A percentile compares a stretch with the other conserved stretches of the same genome.
phyloP scores from a whole-genome alignment of 2,888 invertebrate genomes.

The Melinaea menophilus region DNA sequence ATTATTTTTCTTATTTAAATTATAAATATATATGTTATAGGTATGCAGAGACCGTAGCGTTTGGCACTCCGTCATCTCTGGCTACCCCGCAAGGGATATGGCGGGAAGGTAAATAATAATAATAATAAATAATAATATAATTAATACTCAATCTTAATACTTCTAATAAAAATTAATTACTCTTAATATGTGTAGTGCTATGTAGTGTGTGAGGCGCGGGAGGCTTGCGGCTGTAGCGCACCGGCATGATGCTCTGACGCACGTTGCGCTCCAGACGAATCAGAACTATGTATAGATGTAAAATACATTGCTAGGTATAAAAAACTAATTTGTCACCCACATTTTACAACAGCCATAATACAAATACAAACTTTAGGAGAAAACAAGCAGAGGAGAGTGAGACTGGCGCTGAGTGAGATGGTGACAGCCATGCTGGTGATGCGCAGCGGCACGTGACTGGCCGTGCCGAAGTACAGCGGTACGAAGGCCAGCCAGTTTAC shows the following conservation, averaged over 20 bases:
- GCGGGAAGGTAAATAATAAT: too few species aligned
- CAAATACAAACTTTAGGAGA: slow-evolving; percentile 87
- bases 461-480: slow-evolving; percentile 97
- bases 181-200: slow-evolving; percentile 55
- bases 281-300: slow-evolving; percentile 64
- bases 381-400: slow-evolving; percentile 95
- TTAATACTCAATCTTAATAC: too few species aligned
- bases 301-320: slow-evolving; percentile 15
- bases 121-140: too few species aligned
- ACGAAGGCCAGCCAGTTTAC: slow-evolving; percentile 99
- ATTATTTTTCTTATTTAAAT: too few species aligned
- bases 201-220: slow-evolving; percentile 54
- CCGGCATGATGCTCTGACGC: slow-evolving; percentile 58
- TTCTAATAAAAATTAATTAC: slow-evolving; percentile 40
- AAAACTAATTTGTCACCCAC: too few species aligned
- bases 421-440: slow-evolving; percentile 98
- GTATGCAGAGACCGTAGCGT: too few species aligned
- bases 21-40: too few species aligned
- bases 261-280: slow-evolving; percentile 66
- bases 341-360: background rate
- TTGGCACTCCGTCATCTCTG: too few species aligned
- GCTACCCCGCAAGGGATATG: too few species aligned
- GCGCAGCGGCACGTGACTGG: slow-evolving; percentile 92
- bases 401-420: slow-evolving; percentile 95
- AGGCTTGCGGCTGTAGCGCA: slow-evolving; percentile 63